Base-by-base conservation (phyloP, 2,888 invertebrate genomes). In the Dicyrtomina minuta region DNA sequence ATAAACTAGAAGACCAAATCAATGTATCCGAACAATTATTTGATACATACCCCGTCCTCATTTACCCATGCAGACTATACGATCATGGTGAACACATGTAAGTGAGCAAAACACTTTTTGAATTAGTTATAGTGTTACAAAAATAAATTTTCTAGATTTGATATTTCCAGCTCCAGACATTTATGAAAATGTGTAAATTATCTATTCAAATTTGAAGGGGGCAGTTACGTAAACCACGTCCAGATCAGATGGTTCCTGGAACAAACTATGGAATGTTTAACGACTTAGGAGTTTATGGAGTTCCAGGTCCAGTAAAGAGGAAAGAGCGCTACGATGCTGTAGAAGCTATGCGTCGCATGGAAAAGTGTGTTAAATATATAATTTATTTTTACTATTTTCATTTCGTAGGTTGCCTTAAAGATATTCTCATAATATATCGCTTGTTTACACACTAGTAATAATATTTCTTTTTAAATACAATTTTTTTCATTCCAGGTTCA, bases 251-350 rank as follows among this genome's bases (percentile, higher is more conserved):
- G 59, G 86, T 88, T 0, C 87, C 88, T 0, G 87, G 86, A 1
- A 86, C 88, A 0, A 84, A 87, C 79, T 89, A 87, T 81, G 87
- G 87, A 4, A 88, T 89, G 86, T 89, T 87, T 78, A 89, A 89
- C 78, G 89, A 89, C 81, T 82, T 89, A 61, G 89, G 89, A 0
- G 86, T 89, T 15, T 89, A 89, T 74, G 89, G 89, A 0, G 88
- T 88, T 0, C 89, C 89, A 0, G 87, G 87, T 0, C 85, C 83
- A 73, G 88, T 89, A 0, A 86, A 86, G 77, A 82, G 85, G 46
- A 85, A 85, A 80, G 82, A 84, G 76, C 82, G 84, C 0, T 89
- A 88, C 77, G 87, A 89, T 79, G 87, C 89, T 0, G 87, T 88
- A 0, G 79, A 81, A 4, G 86, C 87, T 0, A 88, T 89, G 88